Conservation (phyloP, 2,888 invertebrate genomes). For the Drosophila pegasa region DNA sequence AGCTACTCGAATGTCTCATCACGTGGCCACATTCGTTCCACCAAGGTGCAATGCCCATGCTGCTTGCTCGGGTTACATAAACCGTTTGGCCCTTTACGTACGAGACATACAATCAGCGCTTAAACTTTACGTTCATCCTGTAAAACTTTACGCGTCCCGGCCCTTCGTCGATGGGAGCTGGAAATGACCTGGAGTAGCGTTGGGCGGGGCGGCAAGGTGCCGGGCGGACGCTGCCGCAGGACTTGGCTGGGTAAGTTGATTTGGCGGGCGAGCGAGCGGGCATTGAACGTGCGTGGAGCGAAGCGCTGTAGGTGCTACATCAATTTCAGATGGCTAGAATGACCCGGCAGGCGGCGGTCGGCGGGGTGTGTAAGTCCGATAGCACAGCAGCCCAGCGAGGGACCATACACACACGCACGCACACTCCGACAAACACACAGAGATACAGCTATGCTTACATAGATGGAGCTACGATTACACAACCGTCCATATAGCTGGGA, state of each 20-base stretch:
- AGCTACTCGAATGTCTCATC: conserved; percentile 15
- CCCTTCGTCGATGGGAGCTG: conserved; percentile 38
- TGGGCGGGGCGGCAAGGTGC: not conserved
- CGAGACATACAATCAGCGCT: conserved; percentile 64
- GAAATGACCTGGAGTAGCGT: conserved; percentile 61
- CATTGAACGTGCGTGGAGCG: conserved; percentile 67
- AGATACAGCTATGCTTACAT: conserved; percentile 19
- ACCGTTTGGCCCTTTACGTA: conserved; percentile 25
- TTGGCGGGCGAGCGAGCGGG: conserved; percentile 36
- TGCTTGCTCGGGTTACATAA: conserved; percentile 57
- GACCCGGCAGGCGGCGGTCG: conserved; percentile 29
- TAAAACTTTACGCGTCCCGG: conserved; percentile 70
- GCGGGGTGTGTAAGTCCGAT: conserved; percentile 31
- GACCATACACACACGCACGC: conserved; percentile 36
- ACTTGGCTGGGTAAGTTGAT: conserved; percentile 31
- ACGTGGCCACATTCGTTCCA: conserved; percentile 24
- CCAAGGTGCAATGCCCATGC: conserved; percentile 40
- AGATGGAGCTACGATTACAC: conserved; percentile 65
- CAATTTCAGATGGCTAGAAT: conserved; percentile 71
- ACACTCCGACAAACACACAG: conserved; percentile 8
- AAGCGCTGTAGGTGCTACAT: conserved; percentile 74
- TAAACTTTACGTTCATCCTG: conserved; percentile 72
- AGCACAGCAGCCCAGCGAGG: conserved; percentile 55
- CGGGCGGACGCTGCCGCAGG: not conserved
- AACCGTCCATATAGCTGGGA: conserved; percentile 60